Conservation (phyloP, 2,113 vertebrate genomes). For the Lutjanus erythropterus region DNA sequence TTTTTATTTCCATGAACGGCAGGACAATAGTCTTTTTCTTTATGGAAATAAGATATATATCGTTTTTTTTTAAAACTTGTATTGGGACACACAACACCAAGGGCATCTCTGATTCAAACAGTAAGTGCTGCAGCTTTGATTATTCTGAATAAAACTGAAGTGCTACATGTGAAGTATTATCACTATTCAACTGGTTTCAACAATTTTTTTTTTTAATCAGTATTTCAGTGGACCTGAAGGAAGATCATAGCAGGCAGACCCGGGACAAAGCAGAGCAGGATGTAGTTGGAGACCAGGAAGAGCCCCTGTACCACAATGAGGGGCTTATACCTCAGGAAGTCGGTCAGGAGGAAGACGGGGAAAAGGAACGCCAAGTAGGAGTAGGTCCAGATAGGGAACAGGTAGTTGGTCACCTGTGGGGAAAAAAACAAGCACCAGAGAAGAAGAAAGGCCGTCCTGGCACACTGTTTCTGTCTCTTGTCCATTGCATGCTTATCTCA, state of each 20-base stretch:
- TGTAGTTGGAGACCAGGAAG: slow-evolving; percentile 78
- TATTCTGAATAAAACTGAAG: too few relatives aligned
- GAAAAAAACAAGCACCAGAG: slow-evolving; percentile 11
- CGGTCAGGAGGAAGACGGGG: slow-evolving; percentile 83
- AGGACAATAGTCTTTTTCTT: too few relatives aligned
- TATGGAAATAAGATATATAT: not conserved
- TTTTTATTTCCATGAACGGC: not conserved
- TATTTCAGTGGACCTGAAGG: slow-evolving; percentile 72
- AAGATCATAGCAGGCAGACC: slow-evolving; percentile 76
- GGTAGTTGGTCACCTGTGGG: slow-evolving; percentile 80
- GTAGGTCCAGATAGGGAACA: slow-evolving; percentile 86
- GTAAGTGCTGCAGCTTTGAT: too few relatives aligned
- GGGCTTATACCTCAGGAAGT: slow-evolving; percentile 82
- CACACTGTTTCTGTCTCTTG: not conserved
- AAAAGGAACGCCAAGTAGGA: slow-evolving; percentile 82
- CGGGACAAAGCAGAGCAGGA: slow-evolving; percentile 79
- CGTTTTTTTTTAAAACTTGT: too few relatives aligned
- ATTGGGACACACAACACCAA: too few relatives aligned
- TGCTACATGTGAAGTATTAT: not conserved
- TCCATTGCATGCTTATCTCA: not conserved
- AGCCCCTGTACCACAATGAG: slow-evolving; percentile 80
- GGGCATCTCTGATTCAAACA: too few relatives aligned
- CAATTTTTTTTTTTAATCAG: not conserved
- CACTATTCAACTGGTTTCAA: not conserved
- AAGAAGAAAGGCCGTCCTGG: not conserved